Evolutionary conservation across 1,140 invertebrate genomes (phyloP).

Genomic region (roundworm (Caenorhabditis elegans)): WBcel235 BX284602.5:6494001-6494500

Average conservation of each 20-base stretch:
- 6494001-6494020: not conserved
- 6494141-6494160: conserved; percentile 27
- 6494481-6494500: too few species aligned
- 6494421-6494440: too few species aligned
- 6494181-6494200: conserved; percentile 35
- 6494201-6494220: conserved; percentile 44
- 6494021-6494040: not conserved
- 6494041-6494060: conserved; percentile 1
- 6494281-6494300: conserved; percentile 43
- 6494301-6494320: conserved; percentile 43
- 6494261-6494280: conserved; percentile 42
- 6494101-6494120: conserved; percentile 36
- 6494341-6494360: not conserved
- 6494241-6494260: not conserved
- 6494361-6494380: not conserved
- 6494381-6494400: too few species aligned
- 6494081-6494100: conserved; percentile 25
- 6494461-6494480: too few species aligned
- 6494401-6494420: too few species aligned
- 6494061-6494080: conserved; percentile 11
- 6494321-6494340: conserved; percentile 24
- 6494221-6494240: not conserved
- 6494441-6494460: too few species aligned
- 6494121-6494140: conserved; percentile 15
- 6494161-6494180: conserved; percentile 38